These are phyloP conservation scores for Trichosurus vulpecula DNA, from an alignment of 2,797 vertebrate genomes.

Conservation along the genomic window DNA sequence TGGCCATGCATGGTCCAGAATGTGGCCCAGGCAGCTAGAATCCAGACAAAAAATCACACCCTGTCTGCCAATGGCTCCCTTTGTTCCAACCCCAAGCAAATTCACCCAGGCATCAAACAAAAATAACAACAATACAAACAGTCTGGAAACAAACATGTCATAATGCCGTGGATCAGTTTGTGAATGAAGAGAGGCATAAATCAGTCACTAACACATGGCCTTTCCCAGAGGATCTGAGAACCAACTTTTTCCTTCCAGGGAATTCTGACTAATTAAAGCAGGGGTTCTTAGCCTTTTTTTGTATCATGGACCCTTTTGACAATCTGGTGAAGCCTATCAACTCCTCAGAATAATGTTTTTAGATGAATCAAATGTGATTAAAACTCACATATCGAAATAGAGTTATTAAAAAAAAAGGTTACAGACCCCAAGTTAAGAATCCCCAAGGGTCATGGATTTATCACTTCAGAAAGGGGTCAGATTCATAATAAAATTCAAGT, in stretches of 20 bases:
- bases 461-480: neutral
- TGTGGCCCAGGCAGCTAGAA: neutral
- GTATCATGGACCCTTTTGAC: neutral
- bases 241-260: neutral
- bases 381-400: neutral
- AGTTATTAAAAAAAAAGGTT: neutral
- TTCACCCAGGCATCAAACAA: neutral
- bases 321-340: neutral
- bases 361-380: neutral
- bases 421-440: neutral
- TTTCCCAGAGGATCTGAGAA: neutral
- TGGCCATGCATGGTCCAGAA: neutral
- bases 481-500: neutral
- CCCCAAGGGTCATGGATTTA: neutral
- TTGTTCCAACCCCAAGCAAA: rapidly evolving
- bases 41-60: neutral
- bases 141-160: neutral
- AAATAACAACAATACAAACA: neutral
- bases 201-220: neutral
- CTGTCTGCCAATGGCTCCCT: neutral
- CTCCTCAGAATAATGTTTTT: neutral
- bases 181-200: neutral
- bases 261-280: neutral
- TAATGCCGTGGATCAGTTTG: neutral
- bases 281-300: neutral